Percentiles rank a stretch among this genome's conserved stretches.
Evolutionary conservation across 2,888 invertebrate species (phyloP).

Genomic region (Eupithecia subfuscata): DNA sequence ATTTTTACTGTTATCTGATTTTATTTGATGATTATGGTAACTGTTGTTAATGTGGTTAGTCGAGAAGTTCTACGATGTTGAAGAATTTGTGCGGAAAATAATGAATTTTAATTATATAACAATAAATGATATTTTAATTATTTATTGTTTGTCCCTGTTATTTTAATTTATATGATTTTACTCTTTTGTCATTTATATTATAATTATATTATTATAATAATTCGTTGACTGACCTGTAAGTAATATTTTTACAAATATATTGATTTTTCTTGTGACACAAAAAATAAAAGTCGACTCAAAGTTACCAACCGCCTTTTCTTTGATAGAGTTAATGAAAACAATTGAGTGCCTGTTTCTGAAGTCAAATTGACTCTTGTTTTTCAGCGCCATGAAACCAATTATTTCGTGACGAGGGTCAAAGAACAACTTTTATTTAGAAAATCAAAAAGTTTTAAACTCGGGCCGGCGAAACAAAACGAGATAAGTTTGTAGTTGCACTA

Average conservation of each 20-base stretch:
- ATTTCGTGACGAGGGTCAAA: constrained; percentile 33
- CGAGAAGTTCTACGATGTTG: background rate
- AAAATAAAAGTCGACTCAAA: background rate
- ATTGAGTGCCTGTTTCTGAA: constrained; percentile 6
- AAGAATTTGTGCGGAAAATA: background rate
- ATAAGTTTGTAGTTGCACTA: constrained; percentile 10
- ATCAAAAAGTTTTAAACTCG: constrained; percentile 39
- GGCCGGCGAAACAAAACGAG: constrained; percentile 24
- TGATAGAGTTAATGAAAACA: constrained; percentile 9
- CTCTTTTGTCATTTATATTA: background rate
- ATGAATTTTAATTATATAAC: background rate
- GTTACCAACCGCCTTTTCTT: background rate
- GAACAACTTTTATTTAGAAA: constrained; percentile 33
- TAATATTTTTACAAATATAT: background rate
- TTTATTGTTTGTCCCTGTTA: background rate
- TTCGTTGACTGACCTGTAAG: background rate
- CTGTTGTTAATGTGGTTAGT: background rate
- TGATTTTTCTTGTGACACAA: background rate
- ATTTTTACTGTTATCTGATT: no score
- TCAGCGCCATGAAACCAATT: constrained; percentile 14
- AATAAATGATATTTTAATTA: background rate
- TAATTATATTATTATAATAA: background rate
- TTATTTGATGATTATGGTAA: background rate
- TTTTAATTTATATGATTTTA: background rate
- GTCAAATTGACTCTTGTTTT: constrained; percentile 8